Percentiles rank a stretch among this genome's conserved stretches.
Evolutionary conservation across 2,113 vertebrate species (phyloP).

Genomic region (Pelecanus crispus): DNA sequence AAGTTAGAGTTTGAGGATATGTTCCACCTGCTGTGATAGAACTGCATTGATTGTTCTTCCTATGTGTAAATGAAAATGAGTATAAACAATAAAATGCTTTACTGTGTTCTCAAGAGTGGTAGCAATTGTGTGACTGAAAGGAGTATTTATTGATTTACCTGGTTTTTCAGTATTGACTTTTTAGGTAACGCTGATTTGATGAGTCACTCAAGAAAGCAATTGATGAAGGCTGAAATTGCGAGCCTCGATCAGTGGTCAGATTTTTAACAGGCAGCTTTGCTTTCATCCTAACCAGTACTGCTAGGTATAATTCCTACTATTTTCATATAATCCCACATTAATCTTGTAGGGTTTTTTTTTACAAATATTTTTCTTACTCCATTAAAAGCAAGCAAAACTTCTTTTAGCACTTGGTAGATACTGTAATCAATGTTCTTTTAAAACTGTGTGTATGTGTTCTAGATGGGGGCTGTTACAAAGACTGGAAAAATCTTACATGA

Average conservation of each 20-base stretch:
- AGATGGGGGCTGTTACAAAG: neutral
- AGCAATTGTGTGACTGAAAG: constrained; percentile 49
- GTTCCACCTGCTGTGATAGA: constrained; percentile 65
- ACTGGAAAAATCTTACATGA: neutral
- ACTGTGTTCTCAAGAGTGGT: constrained; percentile 65
- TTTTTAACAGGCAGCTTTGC: neutral
- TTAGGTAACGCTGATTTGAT: constrained; percentile 36
- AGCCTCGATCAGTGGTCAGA: neutral
- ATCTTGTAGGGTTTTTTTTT: neutral
- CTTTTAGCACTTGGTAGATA: neutral
- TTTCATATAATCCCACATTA: neutral
- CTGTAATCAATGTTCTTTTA: neutral
- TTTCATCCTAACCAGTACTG: neutral
- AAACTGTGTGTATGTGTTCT: neutral
- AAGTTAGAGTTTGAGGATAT: constrained; percentile 54
- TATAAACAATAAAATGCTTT: constrained; percentile 72
- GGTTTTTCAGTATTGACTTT: constrained; percentile 7
- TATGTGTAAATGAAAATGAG: constrained; percentile 73
- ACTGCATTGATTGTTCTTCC: constrained; percentile 69
- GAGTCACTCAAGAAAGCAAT: constrained; percentile 16
- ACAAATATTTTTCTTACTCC: neutral
- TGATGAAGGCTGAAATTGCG: neutral
- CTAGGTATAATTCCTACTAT: neutral
- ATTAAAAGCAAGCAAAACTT: neutral
- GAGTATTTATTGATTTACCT: constrained; percentile 25